Percentiles rank a stretch among this genome's conserved stretches.
Evolutionary conservation across 2,113 vertebrate genomes (phyloP).

Genomic region (Urocolius indicus): DNA sequence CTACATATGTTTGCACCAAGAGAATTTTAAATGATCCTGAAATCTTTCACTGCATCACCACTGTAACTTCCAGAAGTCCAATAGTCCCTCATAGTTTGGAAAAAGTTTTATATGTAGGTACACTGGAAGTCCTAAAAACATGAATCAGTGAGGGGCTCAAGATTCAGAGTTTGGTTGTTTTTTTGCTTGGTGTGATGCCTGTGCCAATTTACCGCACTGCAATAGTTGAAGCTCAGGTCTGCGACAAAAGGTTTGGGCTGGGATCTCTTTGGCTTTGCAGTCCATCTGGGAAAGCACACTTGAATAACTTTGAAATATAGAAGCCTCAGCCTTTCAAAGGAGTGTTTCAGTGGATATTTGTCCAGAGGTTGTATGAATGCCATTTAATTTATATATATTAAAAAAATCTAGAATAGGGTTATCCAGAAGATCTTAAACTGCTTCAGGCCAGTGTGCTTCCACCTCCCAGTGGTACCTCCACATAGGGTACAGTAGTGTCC

Average conservation of each 20-base stretch:
- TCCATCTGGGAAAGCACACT: accelerated
- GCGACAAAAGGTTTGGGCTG: not conserved
- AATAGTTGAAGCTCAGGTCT: not conserved
- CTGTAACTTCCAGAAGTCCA: not conserved
- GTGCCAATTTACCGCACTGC: not conserved
- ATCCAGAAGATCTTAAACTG: not conserved
- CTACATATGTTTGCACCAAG: not conserved
- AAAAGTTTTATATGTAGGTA: not conserved
- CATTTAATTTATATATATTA: not conserved
- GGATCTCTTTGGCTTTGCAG: not conserved
- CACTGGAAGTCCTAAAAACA: not conserved
- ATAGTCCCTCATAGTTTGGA: not conserved
- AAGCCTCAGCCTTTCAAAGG: not conserved
- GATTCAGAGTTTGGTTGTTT: not conserved
- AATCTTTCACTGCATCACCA: not conserved
- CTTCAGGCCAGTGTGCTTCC: not conserved
- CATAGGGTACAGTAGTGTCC: accelerated
- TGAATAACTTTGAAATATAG: not conserved
- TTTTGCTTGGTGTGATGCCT: not conserved
- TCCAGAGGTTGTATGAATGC: not conserved
- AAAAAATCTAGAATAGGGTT: not conserved
- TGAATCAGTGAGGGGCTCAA: not conserved
- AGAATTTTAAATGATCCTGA: not conserved
- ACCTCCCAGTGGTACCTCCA: not conserved
- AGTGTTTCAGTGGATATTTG: not conserved